A percentile compares a stretch with the other conserved stretches of the same genome.
These are phyloP conservation scores for Cephalophus harveyi DNA, from an alignment of 2,113 vertebrate genomes.

Conservation along the genomic window DNA sequence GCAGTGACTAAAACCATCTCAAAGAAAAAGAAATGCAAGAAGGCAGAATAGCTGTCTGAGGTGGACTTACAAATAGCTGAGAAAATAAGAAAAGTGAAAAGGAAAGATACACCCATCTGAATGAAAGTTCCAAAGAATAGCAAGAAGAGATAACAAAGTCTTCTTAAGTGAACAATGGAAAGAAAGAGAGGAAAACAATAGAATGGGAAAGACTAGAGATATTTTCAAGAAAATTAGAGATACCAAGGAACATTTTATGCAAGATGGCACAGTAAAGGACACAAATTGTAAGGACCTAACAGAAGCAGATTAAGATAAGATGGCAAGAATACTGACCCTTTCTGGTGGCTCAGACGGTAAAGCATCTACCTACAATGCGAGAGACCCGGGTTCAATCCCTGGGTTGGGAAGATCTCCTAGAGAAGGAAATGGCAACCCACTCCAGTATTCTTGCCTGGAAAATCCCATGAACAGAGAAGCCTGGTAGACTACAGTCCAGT, in stretches of 20 bases:
- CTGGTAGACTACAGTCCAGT: too few relatives aligned
- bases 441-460: too few relatives aligned
- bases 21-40: neutral
- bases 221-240: neutral
- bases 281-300: neutral
- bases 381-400: too few relatives aligned
- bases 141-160: neutral
- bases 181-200: neutral
- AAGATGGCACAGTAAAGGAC: neutral
- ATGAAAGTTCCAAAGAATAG: neutral
- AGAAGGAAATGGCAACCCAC: too few relatives aligned
- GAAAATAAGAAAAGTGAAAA: neutral
- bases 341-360: too few relatives aligned
- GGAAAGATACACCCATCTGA: neutral
- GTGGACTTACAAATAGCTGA: neutral
- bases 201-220: neutral
- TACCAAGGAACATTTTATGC: neutral
- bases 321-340: too few relatives aligned
- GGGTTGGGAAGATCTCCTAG: too few relatives aligned
- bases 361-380: too few relatives aligned
- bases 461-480: too few relatives aligned
- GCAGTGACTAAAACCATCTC: neutral
- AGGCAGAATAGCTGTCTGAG: neutral
- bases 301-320: neutral
- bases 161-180: neutral